A percentile compares a stretch with the other conserved stretches of the same genome.
These are phyloP conservation scores for Zaprionus taronus DNA, from an alignment of 1,140 invertebrate genomes.

Conservation along the genomic window DNA sequence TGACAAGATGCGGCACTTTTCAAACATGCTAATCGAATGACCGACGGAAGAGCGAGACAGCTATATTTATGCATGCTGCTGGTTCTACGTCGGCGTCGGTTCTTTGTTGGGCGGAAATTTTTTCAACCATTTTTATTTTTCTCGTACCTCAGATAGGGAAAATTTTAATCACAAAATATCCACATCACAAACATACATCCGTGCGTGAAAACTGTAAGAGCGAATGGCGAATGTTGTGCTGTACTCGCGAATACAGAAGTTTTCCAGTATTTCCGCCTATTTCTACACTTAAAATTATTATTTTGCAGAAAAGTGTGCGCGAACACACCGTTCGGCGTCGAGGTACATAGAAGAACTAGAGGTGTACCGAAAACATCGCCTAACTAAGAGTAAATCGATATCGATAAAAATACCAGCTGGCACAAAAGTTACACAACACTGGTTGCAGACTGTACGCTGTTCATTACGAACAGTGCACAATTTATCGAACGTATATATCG, in stretches of 20 bases:
- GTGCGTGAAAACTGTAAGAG: slow-evolving; percentile 48
- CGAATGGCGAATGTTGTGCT: slow-evolving; percentile 54
- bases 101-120: slow-evolving; percentile 60
- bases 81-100: slow-evolving; percentile 63
- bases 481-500: background rate
- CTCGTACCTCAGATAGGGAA: slow-evolving; percentile 80
- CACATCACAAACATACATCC: slow-evolving; percentile 69
- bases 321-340: slow-evolving; percentile 47
- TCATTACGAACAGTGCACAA: background rate
- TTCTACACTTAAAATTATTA: slow-evolving; percentile 54
- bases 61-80: slow-evolving; percentile 51
- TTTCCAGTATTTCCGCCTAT: slow-evolving; percentile 57
- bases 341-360: slow-evolving; percentile 43
- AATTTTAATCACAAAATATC: slow-evolving; percentile 84
- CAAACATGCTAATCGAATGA: slow-evolving; percentile 36
- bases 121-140: slow-evolving; percentile 54
- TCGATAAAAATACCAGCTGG: slow-evolving; percentile 9
- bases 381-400: slow-evolving; percentile 9
- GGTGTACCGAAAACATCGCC: slow-evolving; percentile 32
- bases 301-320: slow-evolving; percentile 61
- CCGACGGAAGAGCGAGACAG: slow-evolving; percentile 48
- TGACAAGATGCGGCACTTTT: slow-evolving; percentile 36
- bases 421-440: slow-evolving; percentile 4
- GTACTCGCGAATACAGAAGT: slow-evolving; percentile 39
- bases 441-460: slow-evolving; percentile 1